Evolutionary conservation across 2,113 vertebrate species (phyloP).

Genomic region (Thinocorus orbignyianus): DNA sequence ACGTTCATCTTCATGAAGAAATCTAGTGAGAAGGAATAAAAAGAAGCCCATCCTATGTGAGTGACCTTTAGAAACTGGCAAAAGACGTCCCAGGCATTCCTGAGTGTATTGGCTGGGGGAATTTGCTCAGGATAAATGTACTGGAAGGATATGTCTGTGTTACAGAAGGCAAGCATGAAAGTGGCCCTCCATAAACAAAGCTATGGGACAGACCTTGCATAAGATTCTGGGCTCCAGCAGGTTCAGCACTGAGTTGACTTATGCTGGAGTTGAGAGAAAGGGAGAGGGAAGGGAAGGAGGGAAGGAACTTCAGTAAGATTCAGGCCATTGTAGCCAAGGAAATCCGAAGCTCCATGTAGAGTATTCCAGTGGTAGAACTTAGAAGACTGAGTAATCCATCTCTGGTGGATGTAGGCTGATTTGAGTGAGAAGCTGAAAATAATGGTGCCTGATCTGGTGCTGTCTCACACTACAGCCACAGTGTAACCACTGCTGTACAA

Average conservation of each 20-base stretch:
- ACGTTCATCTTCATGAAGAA: background rate
- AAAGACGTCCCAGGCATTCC: background rate
- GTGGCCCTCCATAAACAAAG: background rate
- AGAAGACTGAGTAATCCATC: background rate
- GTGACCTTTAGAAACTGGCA: background rate
- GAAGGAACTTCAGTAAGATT: background rate
- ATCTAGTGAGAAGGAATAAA: background rate
- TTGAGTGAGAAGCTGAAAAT: background rate
- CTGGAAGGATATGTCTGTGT: background rate
- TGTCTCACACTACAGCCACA: background rate
- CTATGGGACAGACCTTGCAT: background rate
- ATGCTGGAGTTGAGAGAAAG: background rate
- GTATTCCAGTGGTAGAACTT: background rate
- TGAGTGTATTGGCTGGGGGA: background rate
- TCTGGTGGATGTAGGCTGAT: background rate
- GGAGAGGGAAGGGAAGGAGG: background rate
- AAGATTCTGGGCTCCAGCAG: background rate
- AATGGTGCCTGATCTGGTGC: background rate
- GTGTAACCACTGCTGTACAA: background rate
- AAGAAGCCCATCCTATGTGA: background rate
- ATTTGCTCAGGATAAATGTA: background rate
- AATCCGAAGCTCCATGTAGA: background rate
- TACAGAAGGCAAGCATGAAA: background rate
- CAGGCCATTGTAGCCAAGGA: background rate
- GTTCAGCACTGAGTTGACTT: background rate